Evolutionary conservation across 2,113 vertebrate genomes (phyloP), one percentile per base, ranked within the genome.

Genomic region (Lucifuga dentata): DNA sequence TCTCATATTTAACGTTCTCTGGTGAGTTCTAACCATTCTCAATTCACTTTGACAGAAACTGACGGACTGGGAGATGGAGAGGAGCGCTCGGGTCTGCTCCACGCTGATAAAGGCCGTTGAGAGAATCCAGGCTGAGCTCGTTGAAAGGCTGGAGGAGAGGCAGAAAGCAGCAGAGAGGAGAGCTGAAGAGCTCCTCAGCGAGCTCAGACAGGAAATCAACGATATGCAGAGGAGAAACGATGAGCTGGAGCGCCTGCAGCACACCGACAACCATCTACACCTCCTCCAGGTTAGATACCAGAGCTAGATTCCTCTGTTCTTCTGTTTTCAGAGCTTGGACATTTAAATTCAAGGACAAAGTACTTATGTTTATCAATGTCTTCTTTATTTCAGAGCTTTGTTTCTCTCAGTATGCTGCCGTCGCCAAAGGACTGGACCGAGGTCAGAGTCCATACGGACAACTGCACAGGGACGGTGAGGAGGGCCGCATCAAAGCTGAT

Each of bases 171-270:
- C 45, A 0, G 80, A 87, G 51, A 51, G 11, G 32, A 63, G 9
- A 51, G 76, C 82, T 0, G 19, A 36, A 17, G 57, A 76, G 38
- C 11, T 86, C 23, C 33, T 86, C 0, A 5, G 48, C 0, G 78
- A 90, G 73, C 74, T 91, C 46, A 26, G 63, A 43, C n/a, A 29
- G 52, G 88, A 91, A 40, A 52, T 88, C 23, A 10, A 0, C 0
- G 48, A 81, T 1, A 79, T 91, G 11, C 73, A 81, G 51, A 44
- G 5, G 9, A 83, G 75, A 40, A 0, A n/a, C 51, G 60, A 15
- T 7, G 82, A 89, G 21, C 67, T 91, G 63, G 52, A 80, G 19
- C 16, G 70, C 13, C 87, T 90, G 55, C 48, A 77, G 58, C 55
- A 49, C 38, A 76, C 9, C 0, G 52, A 61, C 43, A 83, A 78